Base-by-base conservation (phyloP, 2,888 invertebrate species). In the Ethmia dodecea region DNA sequence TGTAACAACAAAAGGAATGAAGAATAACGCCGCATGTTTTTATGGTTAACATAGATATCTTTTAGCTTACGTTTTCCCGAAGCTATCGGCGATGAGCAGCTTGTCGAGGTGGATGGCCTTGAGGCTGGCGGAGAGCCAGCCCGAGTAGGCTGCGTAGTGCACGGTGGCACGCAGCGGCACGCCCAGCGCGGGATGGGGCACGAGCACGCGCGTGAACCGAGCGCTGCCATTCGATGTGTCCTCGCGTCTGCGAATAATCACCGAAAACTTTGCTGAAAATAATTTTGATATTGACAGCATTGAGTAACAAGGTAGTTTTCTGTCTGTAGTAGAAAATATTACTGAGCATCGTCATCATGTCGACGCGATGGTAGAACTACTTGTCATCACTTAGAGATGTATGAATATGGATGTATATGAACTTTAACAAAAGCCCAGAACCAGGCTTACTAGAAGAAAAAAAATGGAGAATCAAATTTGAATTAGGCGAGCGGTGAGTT, bases 111-210 rank as follows among this genome's bases (percentile, higher is more conserved):
- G 90, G 90, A 96, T 93, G 37, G 91, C 88, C 22, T 92, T 90
- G 36, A 94, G 86, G 1, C 95, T 96, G 12, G 94, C 94, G 16
- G 93, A 94, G 37, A 96, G 88, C 97, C 97, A 97, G 9, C 96
- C 96, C 47, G 93, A 93, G 80, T 96, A 96, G 0, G 94, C 94
- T 5, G 93, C 93, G 75, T 97, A 97, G 49, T 93, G 90, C 12
- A 97, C 87, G 60, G 94, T 90, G 1, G 93, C 89, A 15, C 90
- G 89, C 33, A 90, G 86, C 10, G 94, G 91, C 48, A 92, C 93
- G 10, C 92, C 90, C 40, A 96, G 80, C 13, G 93, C 93, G 1
- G 96, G 96, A 86, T 96, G 96, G 2, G 96, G 95, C 1, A 97
- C 96, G 24, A 96, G 84, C 43, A 97, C 94, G 61, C 93, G 91